Base-by-base conservation (phyloP, 2,797 vertebrate genomes). In the Acipenser ruthenus region DNA sequence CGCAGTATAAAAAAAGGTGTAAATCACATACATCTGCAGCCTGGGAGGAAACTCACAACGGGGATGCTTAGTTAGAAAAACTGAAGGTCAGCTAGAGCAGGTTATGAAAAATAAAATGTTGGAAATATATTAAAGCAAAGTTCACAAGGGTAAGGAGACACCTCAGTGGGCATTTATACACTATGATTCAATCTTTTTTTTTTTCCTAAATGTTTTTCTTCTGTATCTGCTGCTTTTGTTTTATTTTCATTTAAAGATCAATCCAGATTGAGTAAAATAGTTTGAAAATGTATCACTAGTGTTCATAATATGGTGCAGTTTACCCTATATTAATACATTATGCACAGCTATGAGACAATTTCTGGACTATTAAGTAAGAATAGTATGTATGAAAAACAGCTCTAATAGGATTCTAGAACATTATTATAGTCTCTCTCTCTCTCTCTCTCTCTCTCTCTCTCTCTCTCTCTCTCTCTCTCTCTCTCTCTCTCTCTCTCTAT, bases 11-110 rank as follows among this genome's bases (percentile, higher is more conserved):
- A 75, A 67, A 67, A 47, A 47, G 65, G 62, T 73, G 66, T 72
- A 80, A 78, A 82, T 78, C 70, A 77, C 66, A 79, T 75, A 78
- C 73, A 70, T 74, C 67, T 66, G 51, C 60, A 75, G 59, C 50
- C 56, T 60, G 13, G 48, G 12, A 75, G 58, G 58, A n/a, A 48
- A 67, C 0, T 49, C 0, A 51, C 66, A 12, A 70, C 68, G 65
- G 60, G 75, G 75, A 72, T 73, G 15, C 65, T 58, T 13, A 66
- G 67, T 66, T 10, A 49, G 8, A 64, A 68, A 76, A 77, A 73
- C 62, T 66, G 55, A 67, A 78, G 78, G 58, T 49, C 71, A 13
- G n/a, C 0, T 64, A 72, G 64, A 63, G 52, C 12, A n/a, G 13
- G 48, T 15, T 63, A 51, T 47, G 11, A 63, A 67, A 52, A 23